A percentile compares a stretch with the other conserved stretches of the same genome.
phyloP scores from a whole-genome alignment of 2,888 invertebrate genomes.

The Eristalinus sepulchralis region DNA sequence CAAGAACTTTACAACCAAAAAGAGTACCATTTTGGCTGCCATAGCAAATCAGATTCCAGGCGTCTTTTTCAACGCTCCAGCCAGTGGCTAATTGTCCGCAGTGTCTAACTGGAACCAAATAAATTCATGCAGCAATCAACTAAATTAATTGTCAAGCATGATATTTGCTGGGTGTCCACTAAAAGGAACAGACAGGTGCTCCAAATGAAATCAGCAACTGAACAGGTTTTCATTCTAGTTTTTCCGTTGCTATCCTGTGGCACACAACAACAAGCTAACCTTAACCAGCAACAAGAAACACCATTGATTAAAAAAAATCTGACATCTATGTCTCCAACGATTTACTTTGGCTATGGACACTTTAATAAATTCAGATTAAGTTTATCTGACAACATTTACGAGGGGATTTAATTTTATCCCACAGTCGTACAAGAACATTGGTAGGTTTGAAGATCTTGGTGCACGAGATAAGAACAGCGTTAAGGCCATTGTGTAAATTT shows the following conservation, averaged over 20 bases:
- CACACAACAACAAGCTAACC: not conserved
- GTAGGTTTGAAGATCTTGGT: no score
- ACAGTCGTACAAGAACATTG: no score
- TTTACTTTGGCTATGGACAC: not conserved
- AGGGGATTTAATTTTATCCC: not conserved
- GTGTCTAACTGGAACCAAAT: not conserved
- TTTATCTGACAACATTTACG: not conserved
- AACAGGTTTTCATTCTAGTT: not conserved
- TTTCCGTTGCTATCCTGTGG: not conserved
- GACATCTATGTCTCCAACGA: not conserved
- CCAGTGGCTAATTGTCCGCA: no score
- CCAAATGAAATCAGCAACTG: not conserved
- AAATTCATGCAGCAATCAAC: not conserved
- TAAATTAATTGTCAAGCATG: not conserved
- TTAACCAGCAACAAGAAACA: not conserved
- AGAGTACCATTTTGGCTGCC: no score
- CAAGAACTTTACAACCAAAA: no score
- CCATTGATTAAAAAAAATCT: not conserved
- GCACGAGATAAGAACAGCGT: not conserved
- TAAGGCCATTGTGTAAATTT: not conserved
- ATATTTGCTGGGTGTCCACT: not conserved
- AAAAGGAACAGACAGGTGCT: not conserved
- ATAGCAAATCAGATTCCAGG: no score
- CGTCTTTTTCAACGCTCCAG: no score
- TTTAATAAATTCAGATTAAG: not conserved